Conservation (phyloP, 2,797 vertebrate species). For the Semaprochilodus insignis region DNA sequence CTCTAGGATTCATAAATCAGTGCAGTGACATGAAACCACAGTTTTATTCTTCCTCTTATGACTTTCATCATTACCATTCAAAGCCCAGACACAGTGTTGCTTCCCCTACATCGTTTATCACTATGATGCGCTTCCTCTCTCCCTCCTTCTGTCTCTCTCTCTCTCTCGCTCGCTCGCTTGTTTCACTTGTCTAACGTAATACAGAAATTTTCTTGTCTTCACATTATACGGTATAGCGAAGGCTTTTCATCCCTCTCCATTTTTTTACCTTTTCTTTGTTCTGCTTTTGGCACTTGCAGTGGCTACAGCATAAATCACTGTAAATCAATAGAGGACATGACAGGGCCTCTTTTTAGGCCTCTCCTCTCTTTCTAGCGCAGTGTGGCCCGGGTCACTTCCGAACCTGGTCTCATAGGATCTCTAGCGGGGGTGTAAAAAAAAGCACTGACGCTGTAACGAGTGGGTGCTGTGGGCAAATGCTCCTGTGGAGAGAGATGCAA, state of each 20-base stretch:
- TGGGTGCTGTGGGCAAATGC: no score
- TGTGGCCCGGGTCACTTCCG: background rate
- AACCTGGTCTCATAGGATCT: background rate
- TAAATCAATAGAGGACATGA: conserved; percentile 27
- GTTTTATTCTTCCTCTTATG: conserved; percentile 61
- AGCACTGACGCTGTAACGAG: background rate
- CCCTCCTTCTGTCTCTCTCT: conserved; percentile 6
- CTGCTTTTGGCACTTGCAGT: background rate
- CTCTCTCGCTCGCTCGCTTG: conserved; percentile 11
- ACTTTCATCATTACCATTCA: conserved; percentile 67
- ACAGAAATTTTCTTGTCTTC: conserved; percentile 33
- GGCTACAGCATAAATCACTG: conserved; percentile 7
- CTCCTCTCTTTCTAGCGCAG: background rate
- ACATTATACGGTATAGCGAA: conserved; percentile 9
- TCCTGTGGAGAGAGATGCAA: no score
- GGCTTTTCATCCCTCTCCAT: background rate
- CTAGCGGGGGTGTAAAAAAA: background rate
- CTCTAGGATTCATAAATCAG: conserved; percentile 61
- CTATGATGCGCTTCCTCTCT: conserved; percentile 39
- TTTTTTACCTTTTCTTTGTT: background rate
- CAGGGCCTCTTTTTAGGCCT: background rate
- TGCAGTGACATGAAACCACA: conserved; percentile 58
- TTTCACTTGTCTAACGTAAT: conserved; percentile 42
- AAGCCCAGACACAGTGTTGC: conserved; percentile 54
- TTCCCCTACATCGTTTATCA: conserved; percentile 58